Conservation (phyloP, 2,888 invertebrate genomes). For the Lamellibrachia satsuma region DNA sequence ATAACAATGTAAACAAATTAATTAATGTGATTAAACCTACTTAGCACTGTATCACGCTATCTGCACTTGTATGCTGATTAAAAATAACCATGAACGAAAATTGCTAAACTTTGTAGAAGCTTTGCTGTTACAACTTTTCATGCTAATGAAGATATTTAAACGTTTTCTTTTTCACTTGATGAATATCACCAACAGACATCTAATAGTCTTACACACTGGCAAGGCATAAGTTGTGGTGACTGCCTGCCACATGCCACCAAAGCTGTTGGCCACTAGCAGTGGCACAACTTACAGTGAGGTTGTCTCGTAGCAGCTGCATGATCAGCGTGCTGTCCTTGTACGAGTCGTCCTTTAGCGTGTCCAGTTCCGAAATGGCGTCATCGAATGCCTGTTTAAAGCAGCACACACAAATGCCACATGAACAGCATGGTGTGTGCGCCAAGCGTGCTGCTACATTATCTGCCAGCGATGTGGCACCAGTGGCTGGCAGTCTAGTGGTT, state of each 20-base stretch:
- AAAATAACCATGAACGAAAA: neutral
- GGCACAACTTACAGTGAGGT: slow-evolving; percentile 64
- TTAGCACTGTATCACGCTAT: neutral
- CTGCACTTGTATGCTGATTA: neutral
- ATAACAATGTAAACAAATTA: no score
- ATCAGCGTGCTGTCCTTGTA: slow-evolving; percentile 99
- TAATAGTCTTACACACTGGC: no score
- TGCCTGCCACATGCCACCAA: neutral
- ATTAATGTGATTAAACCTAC: no score
- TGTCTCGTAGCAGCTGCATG: slow-evolving; percentile 68
- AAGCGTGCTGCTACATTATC: slow-evolving; percentile 9
- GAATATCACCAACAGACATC: no score
- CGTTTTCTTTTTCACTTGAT: no score
- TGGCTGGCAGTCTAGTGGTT: neutral
- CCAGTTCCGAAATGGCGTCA: slow-evolving; percentile 99
- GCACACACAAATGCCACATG: neutral
- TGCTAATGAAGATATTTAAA: no score
- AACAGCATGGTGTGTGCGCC: neutral
- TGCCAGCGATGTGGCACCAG: neutral
- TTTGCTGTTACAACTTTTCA: no score
- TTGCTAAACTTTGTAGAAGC: neutral
- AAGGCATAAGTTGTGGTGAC: neutral
- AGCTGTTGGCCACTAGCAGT: neutral
- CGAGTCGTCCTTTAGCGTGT: slow-evolving; percentile 99
- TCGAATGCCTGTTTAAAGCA: slow-evolving; percentile 86